Evolutionary conservation across 2,113 vertebrate genomes (phyloP).

Genomic region (Rhinopomastus cyanomelas): DNA sequence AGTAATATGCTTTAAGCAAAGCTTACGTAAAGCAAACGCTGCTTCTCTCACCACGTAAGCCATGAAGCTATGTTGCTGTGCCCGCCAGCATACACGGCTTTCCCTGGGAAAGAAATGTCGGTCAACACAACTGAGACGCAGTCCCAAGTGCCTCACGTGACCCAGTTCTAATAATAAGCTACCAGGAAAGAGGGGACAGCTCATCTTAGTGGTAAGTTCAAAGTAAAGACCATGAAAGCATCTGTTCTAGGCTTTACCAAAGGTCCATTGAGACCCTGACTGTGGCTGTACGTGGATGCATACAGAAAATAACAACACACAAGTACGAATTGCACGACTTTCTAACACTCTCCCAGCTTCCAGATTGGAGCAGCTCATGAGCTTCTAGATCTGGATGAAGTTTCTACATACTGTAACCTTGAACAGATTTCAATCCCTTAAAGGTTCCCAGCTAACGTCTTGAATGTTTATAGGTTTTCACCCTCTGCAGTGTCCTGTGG

Average conservation of each 20-base stretch:
- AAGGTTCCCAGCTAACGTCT: not conserved
- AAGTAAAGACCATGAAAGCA: constrained; percentile 10
- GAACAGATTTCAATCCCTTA: not conserved
- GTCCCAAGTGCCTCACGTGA: constrained; percentile 26
- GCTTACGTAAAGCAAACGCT: not conserved
- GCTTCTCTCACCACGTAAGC: not conserved
- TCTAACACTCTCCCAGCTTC: not conserved
- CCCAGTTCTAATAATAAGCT: constrained; percentile 51
- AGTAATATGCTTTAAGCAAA: not conserved
- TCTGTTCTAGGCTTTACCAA: not conserved
- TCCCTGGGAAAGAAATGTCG: not conserved
- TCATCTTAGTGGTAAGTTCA: not conserved
- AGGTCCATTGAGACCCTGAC: not conserved
- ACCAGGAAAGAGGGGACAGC: constrained; percentile 4
- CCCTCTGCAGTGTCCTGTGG: not conserved
- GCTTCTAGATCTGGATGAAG: not conserved
- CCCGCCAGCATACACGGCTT: not conserved
- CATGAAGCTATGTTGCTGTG: not conserved
- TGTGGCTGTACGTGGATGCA: not conserved
- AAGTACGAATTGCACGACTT: not conserved
- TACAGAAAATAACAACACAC: not conserved
- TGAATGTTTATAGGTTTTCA: not conserved
- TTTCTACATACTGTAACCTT: not conserved
- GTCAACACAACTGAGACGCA: accelerated
- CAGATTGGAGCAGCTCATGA: not conserved